Percentiles rank a stretch among this genome's conserved stretches.
phyloP scores from a whole-genome alignment of 1,140 invertebrate species.

The Pantala flavescens region DNA sequence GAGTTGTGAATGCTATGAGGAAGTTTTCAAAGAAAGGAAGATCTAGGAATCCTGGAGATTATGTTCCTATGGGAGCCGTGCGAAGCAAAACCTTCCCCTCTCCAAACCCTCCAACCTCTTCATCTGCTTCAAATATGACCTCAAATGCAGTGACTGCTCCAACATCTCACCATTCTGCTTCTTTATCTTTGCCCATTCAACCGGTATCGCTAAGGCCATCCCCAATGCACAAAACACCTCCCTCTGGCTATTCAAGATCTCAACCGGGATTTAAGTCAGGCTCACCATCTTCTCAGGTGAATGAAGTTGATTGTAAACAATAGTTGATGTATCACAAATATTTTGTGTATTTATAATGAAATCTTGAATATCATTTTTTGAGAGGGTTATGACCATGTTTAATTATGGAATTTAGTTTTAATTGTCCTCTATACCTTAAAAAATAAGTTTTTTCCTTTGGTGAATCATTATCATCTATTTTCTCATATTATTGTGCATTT shows the following conservation, averaged over 20 bases:
- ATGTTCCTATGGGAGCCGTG: constrained; percentile 14
- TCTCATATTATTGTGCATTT: too few species aligned
- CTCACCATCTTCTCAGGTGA: constrained; percentile 40
- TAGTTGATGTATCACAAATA: too few species aligned
- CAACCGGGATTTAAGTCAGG: constrained; percentile 31
- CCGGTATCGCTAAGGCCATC: background rate
- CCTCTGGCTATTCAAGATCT: background rate
- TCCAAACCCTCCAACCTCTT: background rate
- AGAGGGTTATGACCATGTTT: too few species aligned
- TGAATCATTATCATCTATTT: too few species aligned
- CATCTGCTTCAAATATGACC: constrained; percentile 14
- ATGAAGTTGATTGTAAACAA: background rate
- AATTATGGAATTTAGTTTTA: too few species aligned
- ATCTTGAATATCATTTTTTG: too few species aligned
- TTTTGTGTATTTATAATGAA: too few species aligned
- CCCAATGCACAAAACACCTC: constrained; percentile 15
- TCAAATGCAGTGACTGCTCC: constrained; percentile 24
- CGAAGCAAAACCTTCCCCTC: constrained; percentile 15
- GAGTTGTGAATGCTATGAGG: background rate
- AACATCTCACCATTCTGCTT: constrained; percentile 19
- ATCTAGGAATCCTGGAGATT: background rate
- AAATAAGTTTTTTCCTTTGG: too few species aligned
- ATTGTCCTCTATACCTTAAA: too few species aligned
- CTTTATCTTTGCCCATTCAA: constrained; percentile 25
- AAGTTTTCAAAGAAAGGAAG: background rate